These are phyloP conservation scores for Macrosoma leucophasiata DNA, from an alignment of 2,888 invertebrate genomes.

Conservation along the genomic window DNA sequence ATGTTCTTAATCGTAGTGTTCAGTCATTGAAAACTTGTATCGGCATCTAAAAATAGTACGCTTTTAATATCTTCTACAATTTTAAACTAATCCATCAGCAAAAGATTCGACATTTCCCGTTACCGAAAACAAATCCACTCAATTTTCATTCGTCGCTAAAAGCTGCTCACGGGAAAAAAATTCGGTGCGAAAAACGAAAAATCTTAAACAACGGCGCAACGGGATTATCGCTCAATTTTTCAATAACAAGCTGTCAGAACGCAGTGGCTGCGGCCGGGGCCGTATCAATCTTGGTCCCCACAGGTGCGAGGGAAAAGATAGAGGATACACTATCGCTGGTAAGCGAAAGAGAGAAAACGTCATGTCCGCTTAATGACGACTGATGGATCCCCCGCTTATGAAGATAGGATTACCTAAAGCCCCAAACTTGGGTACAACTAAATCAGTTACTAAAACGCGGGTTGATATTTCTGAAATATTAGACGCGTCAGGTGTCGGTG, in stretches of 20 bases:
- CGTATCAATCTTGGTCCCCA: constrained; percentile 64
- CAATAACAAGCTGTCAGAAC: constrained; percentile 65
- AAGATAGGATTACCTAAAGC: constrained; percentile 55
- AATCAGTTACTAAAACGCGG: constrained; percentile 45
- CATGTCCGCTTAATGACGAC: constrained; percentile 65
- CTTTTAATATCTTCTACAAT: too few relatives aligned
- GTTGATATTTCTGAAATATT: constrained; percentile 32
- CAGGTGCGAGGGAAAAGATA: constrained; percentile 40
- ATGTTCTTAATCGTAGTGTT: too few relatives aligned
- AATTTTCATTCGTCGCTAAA: constrained; percentile 29
- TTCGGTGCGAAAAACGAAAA: constrained; percentile 30
- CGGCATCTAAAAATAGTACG: too few relatives aligned
- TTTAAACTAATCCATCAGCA: too few relatives aligned
- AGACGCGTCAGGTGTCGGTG: constrained; percentile 29
- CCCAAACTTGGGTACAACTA: constrained; percentile 48
- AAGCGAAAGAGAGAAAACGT: constrained; percentile 28
- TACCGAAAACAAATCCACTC: constrained; percentile 25
- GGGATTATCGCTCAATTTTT: constrained; percentile 71
- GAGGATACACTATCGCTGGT: constrained; percentile 8
- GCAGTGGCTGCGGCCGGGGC: constrained; percentile 39
- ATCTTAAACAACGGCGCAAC: constrained; percentile 48
- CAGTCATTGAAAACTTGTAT: too few relatives aligned
- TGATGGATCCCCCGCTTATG: constrained; percentile 62
- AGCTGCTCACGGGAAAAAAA: constrained; percentile 25
- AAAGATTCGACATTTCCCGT: constrained; percentile 19